Evolutionary conservation across 2,113 vertebrate species (phyloP).

Genomic region (Microtus ochrogaster): DNA sequence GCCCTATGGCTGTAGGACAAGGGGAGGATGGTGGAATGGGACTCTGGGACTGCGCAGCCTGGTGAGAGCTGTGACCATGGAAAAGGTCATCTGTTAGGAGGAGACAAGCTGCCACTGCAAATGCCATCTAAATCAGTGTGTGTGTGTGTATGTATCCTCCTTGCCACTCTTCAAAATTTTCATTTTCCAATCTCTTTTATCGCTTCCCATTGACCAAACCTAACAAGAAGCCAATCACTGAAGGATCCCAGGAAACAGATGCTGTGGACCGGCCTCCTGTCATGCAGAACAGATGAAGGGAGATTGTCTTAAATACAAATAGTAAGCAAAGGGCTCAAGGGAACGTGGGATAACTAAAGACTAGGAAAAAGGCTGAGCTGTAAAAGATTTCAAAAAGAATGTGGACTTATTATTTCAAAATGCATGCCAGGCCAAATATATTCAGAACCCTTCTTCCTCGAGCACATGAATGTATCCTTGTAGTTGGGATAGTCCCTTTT

Average conservation of each 20-base stretch:
- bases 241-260: background rate
- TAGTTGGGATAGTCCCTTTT: background rate
- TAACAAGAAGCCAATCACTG: background rate
- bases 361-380: background rate
- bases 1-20: background rate
- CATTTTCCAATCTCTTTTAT: background rate
- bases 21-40: background rate
- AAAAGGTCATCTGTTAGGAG: background rate
- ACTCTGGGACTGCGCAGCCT: background rate
- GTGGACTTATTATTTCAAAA: slow-evolving; percentile 23
- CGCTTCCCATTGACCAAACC: background rate
- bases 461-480: background rate
- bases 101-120: background rate
- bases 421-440: background rate
- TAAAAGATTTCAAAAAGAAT: slow-evolving; percentile 33
- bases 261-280: background rate
- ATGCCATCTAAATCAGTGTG: slow-evolving; percentile 14
- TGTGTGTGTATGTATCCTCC: background rate
- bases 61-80: background rate
- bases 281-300: background rate
- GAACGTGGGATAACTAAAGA: background rate
- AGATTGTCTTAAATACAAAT: background rate
- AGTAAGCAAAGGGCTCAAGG: background rate
- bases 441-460: background rate
- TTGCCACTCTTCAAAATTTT: background rate